Conservation (phyloP, 2,797 vertebrate species). For the Avahi laniger region DNA sequence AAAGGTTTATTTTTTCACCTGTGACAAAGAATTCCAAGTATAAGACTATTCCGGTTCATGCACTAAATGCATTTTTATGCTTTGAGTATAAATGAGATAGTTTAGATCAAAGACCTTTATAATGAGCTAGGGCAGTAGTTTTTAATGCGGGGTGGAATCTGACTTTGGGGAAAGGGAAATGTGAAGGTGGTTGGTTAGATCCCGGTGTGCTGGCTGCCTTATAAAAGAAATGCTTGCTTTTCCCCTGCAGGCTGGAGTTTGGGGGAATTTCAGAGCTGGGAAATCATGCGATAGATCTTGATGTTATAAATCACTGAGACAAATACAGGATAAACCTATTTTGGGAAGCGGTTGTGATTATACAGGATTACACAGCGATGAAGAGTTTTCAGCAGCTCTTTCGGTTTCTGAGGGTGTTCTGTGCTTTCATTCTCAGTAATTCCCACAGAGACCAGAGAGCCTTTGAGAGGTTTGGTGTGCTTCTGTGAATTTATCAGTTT, state of each 20-base stretch:
- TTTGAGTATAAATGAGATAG: neutral
- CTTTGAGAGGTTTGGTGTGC: neutral
- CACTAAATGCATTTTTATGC: neutral
- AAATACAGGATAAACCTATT: constrained; percentile 27
- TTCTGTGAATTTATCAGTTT: neutral
- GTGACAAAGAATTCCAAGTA: neutral
- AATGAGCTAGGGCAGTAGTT: neutral
- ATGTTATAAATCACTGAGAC: constrained; percentile 19
- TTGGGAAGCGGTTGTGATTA: neutral
- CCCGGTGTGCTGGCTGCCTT: neutral
- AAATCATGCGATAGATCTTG: neutral
- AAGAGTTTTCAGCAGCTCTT: neutral
- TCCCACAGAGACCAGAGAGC: neutral
- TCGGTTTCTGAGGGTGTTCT: neutral
- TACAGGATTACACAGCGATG: neutral
- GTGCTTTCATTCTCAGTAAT: neutral
- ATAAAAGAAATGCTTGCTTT: neutral
- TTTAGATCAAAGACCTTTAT: neutral
- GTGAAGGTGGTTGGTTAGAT: neutral
- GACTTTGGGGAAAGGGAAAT: neutral
- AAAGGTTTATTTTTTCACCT: neutral
- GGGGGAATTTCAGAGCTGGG: constrained; percentile 29
- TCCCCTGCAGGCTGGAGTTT: neutral
- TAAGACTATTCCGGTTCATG: neutral
- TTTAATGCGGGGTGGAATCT: neutral